These are phyloP conservation scores for Dufourea novaeangliae DNA, from an alignment of 1,140 invertebrate species.

Conservation along the genomic window DNA sequence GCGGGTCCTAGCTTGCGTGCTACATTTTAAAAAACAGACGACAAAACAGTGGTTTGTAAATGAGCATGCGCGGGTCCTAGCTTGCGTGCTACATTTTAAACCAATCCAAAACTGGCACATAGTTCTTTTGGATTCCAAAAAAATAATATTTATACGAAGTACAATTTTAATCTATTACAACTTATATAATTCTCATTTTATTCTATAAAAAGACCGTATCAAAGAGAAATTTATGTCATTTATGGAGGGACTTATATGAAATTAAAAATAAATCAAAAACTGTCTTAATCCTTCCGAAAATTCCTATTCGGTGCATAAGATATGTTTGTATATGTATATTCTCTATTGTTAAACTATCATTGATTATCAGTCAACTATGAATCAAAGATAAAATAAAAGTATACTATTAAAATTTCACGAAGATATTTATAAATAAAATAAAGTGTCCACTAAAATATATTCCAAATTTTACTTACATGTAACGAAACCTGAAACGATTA, in stretches of 20 bases:
- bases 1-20: too few relatives aligned
- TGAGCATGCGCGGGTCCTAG: conserved; percentile 13
- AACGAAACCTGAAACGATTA: neutral
- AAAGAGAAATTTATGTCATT: too few relatives aligned
- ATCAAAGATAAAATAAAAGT: neutral
- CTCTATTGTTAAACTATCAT: too few relatives aligned
- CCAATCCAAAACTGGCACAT: conserved; percentile 9
- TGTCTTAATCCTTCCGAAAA: too few relatives aligned
- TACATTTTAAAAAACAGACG: conserved; percentile 20
- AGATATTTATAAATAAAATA: neutral
- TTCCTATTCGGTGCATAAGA: too few relatives aligned
- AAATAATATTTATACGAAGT: neutral
- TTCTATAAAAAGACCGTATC: too few relatives aligned
- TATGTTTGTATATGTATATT: too few relatives aligned
- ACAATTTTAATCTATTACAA: too few relatives aligned
- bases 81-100: conserved; percentile 2
- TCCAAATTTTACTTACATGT: neutral
- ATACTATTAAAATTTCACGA: neutral
- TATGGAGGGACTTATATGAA: too few relatives aligned
- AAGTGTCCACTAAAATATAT: neutral
- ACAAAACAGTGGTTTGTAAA: conserved; percentile 27
- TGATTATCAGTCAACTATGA: neutral
- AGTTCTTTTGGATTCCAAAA: neutral
- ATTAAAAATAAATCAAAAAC: too few relatives aligned
- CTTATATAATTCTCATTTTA: too few relatives aligned